Evolutionary conservation across 2,888 invertebrate genomes (phyloP), one percentile per base, ranked within the genome.

Genomic region (Rapana venosa): DNA sequence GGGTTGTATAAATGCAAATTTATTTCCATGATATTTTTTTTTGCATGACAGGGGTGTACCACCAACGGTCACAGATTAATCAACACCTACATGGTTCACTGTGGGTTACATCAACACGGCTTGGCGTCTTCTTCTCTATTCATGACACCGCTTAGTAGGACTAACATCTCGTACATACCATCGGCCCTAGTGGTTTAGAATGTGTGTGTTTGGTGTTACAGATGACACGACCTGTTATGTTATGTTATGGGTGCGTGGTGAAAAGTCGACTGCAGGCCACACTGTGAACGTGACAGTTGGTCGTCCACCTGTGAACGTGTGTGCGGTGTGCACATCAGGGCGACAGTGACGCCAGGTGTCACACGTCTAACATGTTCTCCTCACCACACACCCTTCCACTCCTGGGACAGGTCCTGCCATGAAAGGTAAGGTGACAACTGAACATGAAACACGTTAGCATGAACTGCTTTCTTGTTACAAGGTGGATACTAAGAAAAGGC

Each of bases 11-110:
- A 35, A 79, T 79, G 79, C 79, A 35, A 35, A 32, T 79, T 79
- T 79, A 79, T 79, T 79, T 79, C 79, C 79, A 79, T 79, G 79
- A 79, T 79, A 26, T 66, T 66, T 22, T 66, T 47, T 47, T 74
- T 74, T 74, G n/a, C 74, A 74, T n/a, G 74, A 74, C 74, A 74
- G 26, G n/a, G 32, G 35, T 79, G 35, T 79, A 32, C 8, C 79
- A 79, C 32, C 13, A 35, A 79, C 32, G 20, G 74, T 74, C 8
- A 35, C 30, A 11, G 35, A 35, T 79, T 35, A 79, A 17, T 22
- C 2, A 66, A 66, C 26, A 79, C 32, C 30, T 20, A 17, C 30
- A 22, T n/a, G 2, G 2, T n/a, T 30, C 17, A 17, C 32, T 79
- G 32, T 35, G 35, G 32, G 35, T 35, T 35, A 79, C 79, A 79